Conservation (phyloP, 2,888 invertebrate species). For the Pheosia gnoma region DNA sequence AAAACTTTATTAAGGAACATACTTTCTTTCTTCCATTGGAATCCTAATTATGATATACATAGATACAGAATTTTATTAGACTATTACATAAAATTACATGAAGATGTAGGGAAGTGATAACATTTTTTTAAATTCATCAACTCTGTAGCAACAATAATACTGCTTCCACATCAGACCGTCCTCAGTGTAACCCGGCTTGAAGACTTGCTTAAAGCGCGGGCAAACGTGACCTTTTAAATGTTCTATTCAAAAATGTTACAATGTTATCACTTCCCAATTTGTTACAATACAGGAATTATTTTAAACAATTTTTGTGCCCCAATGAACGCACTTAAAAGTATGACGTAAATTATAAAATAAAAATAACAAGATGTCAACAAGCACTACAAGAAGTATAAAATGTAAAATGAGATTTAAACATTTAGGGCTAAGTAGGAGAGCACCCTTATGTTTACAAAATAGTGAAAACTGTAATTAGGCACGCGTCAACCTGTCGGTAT, state of each 20-base stretch:
- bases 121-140: constrained; percentile 13
- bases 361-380: constrained; percentile 56
- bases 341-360: constrained; percentile 31
- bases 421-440: constrained; percentile 29
- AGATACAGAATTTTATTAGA: constrained; percentile 37
- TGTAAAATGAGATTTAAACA: constrained; percentile 34
- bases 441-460: constrained; percentile 18
- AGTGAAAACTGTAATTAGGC: too few relatives aligned
- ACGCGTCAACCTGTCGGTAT: too few relatives aligned
- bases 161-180: constrained; percentile 13
- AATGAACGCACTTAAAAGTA: constrained; percentile 49
- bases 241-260: too few relatives aligned
- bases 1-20: constrained; percentile 79
- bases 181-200: constrained; percentile 1
- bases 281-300: constrained; percentile 35
- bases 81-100: constrained; percentile 45
- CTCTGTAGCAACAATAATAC: constrained; percentile 23
- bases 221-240: constrained; percentile 8
- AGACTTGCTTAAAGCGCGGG: not conserved
- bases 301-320: constrained; percentile 52
- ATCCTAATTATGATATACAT: constrained; percentile 41
- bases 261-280: constrained; percentile 35
- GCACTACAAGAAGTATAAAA: constrained; percentile 39
- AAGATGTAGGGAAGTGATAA: constrained; percentile 44
- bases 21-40: constrained; percentile 51